These are phyloP conservation scores for Entomyzon cyanotis DNA, from an alignment of 2,113 vertebrate species.

Conservation along the genomic window DNA sequence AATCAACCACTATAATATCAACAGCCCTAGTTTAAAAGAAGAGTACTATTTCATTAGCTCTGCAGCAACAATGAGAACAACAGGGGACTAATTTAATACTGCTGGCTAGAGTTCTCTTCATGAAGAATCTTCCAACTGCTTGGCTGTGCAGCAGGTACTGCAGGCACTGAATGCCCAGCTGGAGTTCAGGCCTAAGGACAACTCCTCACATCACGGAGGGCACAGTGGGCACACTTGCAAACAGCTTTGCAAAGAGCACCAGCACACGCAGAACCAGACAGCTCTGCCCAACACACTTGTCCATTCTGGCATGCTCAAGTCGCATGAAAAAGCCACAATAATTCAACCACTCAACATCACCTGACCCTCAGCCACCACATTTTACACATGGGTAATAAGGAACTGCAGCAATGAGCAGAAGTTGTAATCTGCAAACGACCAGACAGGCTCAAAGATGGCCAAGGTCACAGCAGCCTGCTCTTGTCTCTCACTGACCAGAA, in stretches of 20 bases:
- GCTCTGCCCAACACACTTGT: background rate
- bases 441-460: background rate
- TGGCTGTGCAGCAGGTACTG: background rate
- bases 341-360: background rate
- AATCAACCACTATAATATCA: background rate
- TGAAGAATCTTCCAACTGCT: background rate
- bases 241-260: background rate
- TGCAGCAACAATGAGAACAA: background rate
- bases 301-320: background rate
- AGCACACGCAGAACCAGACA: background rate
- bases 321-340: background rate
- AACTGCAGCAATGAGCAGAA: background rate
- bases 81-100: background rate
- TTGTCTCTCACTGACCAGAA: conserved; percentile 16
- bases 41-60: background rate
- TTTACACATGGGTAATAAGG: background rate
- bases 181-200: background rate
- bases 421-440: background rate
- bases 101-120: background rate
- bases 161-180: background rate
- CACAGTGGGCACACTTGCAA: accelerated
- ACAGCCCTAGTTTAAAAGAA: background rate
- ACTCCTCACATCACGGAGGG: background rate
- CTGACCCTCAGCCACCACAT: conserved; percentile 22
- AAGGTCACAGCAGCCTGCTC: conserved; percentile 48